Percentiles rank a stretch among this genome's conserved stretches.
phyloP scores from a whole-genome alignment of 2,113 vertebrate genomes.

The Myanophis thanlyinensis region DNA sequence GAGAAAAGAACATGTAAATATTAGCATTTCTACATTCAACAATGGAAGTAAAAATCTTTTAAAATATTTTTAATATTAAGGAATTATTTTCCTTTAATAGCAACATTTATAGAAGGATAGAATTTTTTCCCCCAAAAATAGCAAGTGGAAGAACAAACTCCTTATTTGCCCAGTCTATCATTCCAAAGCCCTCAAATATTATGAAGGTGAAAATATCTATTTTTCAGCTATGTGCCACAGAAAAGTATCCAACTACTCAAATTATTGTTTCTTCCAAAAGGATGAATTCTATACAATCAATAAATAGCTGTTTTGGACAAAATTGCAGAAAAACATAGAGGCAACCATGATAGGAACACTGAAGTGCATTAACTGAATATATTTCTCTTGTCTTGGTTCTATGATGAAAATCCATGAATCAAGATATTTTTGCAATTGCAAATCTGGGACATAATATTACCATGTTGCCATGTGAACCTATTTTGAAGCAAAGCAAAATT shows the following conservation, averaged over 20 bases:
- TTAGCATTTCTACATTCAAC: neutral
- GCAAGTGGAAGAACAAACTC: slow-evolving; percentile 2
- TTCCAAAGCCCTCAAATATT: slow-evolving; percentile 14
- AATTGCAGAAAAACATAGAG: neutral
- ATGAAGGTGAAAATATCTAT: neutral
- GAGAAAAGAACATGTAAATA: neutral
- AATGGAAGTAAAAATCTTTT: neutral
- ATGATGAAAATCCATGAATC: neutral
- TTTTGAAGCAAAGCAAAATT: neutral
- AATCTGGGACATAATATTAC: neutral
- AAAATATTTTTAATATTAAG: neutral
- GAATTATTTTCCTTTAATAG: neutral
- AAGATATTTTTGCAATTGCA: neutral
- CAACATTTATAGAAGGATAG: neutral
- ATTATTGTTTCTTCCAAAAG: slow-evolving; percentile 3
- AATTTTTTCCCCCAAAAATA: neutral
- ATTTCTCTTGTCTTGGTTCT: neutral
- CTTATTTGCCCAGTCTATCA: slow-evolving; percentile 13
- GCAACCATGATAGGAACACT: neutral
- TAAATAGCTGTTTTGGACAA: neutral
- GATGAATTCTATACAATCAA: neutral
- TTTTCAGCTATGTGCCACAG: neutral
- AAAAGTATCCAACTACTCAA: neutral
- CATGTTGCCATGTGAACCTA: neutral
- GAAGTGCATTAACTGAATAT: neutral